A percentile compares a stretch with the other conserved stretches of the same genome.
Evolutionary conservation across 1,140 invertebrate genomes (phyloP).

Genomic region (Cherax destructor): DNA sequence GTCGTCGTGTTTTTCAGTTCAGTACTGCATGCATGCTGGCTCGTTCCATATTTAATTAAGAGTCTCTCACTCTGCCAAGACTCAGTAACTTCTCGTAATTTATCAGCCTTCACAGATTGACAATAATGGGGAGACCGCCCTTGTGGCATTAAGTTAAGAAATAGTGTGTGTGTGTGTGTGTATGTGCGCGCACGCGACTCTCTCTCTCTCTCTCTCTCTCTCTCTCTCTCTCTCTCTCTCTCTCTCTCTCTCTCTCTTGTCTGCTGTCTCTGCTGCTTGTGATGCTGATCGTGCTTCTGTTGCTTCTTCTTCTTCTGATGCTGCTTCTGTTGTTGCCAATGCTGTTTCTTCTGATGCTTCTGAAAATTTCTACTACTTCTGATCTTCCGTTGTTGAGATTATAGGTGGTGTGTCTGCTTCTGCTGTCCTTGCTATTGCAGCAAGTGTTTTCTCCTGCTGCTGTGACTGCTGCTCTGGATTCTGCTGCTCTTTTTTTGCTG

Average conservation of each 20-base stretch:
- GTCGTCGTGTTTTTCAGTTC: background rate
- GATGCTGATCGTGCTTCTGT: background rate
- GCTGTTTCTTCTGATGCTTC: background rate
- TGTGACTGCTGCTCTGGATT: background rate
- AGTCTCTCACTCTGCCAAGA: background rate
- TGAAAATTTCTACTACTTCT: background rate
- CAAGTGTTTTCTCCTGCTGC: background rate
- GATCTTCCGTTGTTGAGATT: background rate
- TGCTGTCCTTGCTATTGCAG: background rate
- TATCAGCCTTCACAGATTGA: background rate
- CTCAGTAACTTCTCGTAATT: background rate
- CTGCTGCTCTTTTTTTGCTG: background rate
- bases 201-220: too few species aligned
- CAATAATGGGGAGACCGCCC: background rate
- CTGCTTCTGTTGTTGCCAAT: background rate
- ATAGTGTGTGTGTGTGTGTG: too few species aligned
- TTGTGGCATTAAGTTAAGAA: too few species aligned
- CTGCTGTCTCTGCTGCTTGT: background rate
- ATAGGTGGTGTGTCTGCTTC: background rate
- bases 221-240: too few species aligned
- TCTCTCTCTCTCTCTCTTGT: too few species aligned
- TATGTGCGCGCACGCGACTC: too few species aligned
- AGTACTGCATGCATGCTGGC: conserved; percentile 1
- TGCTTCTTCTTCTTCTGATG: background rate
- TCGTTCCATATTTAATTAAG: conserved; percentile 14